phyloP scores from a whole-genome alignment of 30 jellyfish, hydroid and myxozoan genomes.

The Hydractinia symbiolongicarpus region DNA sequence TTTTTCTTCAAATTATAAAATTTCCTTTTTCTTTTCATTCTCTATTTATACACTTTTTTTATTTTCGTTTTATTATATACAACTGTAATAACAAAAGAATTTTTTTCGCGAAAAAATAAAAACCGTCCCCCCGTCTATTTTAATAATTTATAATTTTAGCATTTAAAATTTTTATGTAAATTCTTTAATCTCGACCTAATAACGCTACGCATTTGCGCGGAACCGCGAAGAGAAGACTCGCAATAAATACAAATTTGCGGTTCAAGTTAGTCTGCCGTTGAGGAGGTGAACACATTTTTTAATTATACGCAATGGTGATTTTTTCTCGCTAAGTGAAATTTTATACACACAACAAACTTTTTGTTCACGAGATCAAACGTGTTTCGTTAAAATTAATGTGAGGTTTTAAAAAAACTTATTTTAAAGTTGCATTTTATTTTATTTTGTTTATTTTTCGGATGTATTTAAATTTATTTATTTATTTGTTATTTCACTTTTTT shows the following conservation, averaged over 20 bases:
- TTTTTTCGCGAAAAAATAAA: not conserved
- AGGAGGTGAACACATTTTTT: not conserved
- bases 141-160: constrained; percentile 13
- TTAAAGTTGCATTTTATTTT: no score
- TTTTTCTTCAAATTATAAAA: no score
- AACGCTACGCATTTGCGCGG: constrained; percentile 17
- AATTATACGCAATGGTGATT: not conserved
- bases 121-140: not conserved
- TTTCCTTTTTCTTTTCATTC: not conserved
- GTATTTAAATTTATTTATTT: no score
- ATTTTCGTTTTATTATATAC: not conserved
- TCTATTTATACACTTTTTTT: not conserved
- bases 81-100: not conserved
- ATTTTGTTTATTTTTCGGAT: no score
- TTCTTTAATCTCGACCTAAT: not conserved
- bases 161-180: not conserved
- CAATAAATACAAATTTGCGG: constrained; percentile 4
- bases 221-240: constrained; percentile 16
- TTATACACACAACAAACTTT: not conserved
- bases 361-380: no score
- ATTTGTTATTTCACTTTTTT: no score
- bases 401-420: no score
- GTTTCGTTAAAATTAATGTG: no score
- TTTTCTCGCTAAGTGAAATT: constrained; percentile 15
- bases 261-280: not conserved